phyloP scores from a whole-genome alignment of 2,888 invertebrate genomes.

The Tanypteryx hageni region DNA sequence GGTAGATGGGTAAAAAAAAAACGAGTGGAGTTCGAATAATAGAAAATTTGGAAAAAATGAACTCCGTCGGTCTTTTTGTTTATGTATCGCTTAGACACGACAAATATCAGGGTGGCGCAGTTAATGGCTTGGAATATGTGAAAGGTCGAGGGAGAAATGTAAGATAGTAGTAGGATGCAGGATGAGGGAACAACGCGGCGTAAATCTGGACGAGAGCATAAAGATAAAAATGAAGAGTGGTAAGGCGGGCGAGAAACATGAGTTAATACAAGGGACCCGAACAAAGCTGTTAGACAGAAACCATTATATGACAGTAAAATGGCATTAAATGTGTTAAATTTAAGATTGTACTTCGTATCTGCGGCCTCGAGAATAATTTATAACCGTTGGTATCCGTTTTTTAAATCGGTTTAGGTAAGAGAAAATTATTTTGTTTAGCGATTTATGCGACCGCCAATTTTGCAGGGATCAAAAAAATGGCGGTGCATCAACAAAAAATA shows the following conservation, averaged over 20 bases:
- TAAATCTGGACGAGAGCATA: neutral
- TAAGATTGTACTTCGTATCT: too few relatives aligned
- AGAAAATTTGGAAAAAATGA: neutral
- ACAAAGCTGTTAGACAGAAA: neutral
- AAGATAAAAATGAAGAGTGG: conserved; percentile 24
- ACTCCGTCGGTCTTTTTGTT: neutral
- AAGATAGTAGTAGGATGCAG: neutral
- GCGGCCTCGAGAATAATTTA: too few relatives aligned
- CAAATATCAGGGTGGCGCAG: neutral
- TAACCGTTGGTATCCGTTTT: too few relatives aligned
- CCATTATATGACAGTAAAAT: neutral
- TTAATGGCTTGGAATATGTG: neutral
- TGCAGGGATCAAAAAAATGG: too few relatives aligned
- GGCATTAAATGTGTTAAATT: neutral
- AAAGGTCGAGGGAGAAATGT: neutral
- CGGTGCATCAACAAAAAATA: too few relatives aligned
- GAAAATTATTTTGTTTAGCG: too few relatives aligned
- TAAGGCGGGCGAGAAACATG: neutral
- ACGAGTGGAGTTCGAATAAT: neutral
- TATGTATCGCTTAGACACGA: neutral
- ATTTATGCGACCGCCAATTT: too few relatives aligned
- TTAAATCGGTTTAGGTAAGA: too few relatives aligned
- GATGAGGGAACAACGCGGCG: neutral
- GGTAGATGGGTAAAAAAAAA: neutral
- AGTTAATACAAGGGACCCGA: neutral